Evolutionary conservation across 2,797 vertebrate species (phyloP).

Genomic region (Acanthurus lineatus): DNA sequence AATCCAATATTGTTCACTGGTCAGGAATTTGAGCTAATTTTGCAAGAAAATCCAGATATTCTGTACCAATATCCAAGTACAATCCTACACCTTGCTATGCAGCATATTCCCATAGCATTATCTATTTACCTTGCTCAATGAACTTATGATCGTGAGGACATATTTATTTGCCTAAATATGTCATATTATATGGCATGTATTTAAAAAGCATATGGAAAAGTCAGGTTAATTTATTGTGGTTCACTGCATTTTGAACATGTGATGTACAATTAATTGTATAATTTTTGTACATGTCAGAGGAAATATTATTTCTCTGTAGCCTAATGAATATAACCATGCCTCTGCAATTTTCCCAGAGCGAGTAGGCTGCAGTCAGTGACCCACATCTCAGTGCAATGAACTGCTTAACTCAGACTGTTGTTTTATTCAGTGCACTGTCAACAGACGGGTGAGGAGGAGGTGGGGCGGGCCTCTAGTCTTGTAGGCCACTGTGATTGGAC

Average conservation of each 20-base stretch:
- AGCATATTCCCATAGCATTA: neutral
- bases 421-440: constrained; percentile 79
- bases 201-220: neutral
- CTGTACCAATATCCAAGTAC: neutral
- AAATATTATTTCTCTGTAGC: constrained; percentile 19
- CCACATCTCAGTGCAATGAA: constrained; percentile 78
- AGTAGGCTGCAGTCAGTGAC: constrained; percentile 75
- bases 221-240: neutral
- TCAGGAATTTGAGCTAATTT: constrained; percentile 19
- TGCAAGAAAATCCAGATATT: neutral
- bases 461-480: constrained; percentile 34
- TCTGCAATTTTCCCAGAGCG: constrained; percentile 45
- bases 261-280: constrained; percentile 13
- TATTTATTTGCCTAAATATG: neutral
- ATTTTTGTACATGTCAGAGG: neutral
- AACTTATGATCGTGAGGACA: too few species aligned
- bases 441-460: constrained; percentile 69
- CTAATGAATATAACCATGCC: constrained; percentile 12
- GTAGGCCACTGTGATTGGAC: constrained; percentile 70
- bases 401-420: constrained; percentile 81
- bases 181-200: neutral
- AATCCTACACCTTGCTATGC: neutral
- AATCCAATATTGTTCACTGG: constrained; percentile 7
- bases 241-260: neutral
- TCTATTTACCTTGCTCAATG: neutral